Conservation (phyloP, 1,140 invertebrate genomes). For the Polyergus mexicanus region DNA sequence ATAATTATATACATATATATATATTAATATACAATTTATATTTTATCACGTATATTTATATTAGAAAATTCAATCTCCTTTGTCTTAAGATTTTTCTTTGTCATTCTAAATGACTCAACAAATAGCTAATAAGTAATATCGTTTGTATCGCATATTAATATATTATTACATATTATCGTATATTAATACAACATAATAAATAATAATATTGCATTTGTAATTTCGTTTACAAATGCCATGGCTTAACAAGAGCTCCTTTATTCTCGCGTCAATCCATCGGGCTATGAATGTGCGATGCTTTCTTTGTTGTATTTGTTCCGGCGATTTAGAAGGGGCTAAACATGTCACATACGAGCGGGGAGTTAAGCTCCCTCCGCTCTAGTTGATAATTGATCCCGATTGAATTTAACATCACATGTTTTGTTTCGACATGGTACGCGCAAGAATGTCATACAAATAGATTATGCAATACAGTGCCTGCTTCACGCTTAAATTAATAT, state of each 20-base stretch:
- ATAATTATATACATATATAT: no score
- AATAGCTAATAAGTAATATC: conserved; percentile 6
- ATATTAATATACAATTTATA: no score
- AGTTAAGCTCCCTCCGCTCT: conserved; percentile 52
- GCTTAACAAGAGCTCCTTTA: conserved; percentile 48
- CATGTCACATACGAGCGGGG: conserved; percentile 32
- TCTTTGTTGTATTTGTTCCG: conserved; percentile 53
- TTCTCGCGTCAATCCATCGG: conserved; percentile 52
- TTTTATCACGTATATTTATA: not conserved
- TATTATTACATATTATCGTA: not conserved
- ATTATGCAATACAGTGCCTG: conserved; percentile 48
- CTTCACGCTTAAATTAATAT: conserved; percentile 44
- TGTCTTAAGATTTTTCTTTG: not conserved
- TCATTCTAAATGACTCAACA: not conserved
- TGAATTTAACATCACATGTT: conserved; percentile 61
- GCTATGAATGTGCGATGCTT: conserved; percentile 32
- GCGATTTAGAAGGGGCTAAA: conserved; percentile 60
- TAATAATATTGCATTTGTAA: conserved; percentile 32
- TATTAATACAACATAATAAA: conserved; percentile 5
- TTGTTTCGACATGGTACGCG: conserved; percentile 27
- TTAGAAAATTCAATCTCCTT: not conserved
- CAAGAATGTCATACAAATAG: conserved; percentile 43
- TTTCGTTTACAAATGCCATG: conserved; percentile 1
- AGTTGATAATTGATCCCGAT: conserved; percentile 64
- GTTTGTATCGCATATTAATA: not conserved